These are phyloP conservation scores for Megatriorchis doriae DNA, from an alignment of 2,113 vertebrate species.

Conservation along the genomic window DNA sequence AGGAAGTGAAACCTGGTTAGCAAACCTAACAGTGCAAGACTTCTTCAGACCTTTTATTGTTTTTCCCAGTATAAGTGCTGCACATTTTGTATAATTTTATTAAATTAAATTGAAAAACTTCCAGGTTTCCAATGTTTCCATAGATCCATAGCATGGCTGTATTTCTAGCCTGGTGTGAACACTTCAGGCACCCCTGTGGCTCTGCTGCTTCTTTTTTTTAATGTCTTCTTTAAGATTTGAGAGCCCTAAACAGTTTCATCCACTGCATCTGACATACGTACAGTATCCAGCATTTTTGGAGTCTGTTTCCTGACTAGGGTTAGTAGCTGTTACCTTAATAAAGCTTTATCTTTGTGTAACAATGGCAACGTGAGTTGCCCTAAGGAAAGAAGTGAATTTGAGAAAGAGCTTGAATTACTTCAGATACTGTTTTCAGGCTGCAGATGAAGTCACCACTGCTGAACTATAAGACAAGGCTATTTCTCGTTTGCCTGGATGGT, in stretches of 20 bases:
- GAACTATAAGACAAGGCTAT: neutral
- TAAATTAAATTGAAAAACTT: neutral
- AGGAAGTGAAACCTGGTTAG: constrained; percentile 18
- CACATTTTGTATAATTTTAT: neutral
- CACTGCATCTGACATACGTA: neutral
- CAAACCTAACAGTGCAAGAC: neutral
- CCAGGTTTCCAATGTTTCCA: neutral
- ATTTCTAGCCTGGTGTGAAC: neutral
- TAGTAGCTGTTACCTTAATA: neutral
- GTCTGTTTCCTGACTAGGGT: neutral
- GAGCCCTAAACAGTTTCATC: neutral
- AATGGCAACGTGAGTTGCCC: neutral
- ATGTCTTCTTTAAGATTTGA: neutral
- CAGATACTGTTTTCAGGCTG: neutral
- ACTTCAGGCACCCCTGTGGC: neutral
- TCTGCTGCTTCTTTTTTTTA: neutral
- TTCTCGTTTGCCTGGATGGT: neutral
- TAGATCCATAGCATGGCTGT: fast-evolving
- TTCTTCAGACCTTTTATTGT: neutral
- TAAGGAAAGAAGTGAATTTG: neutral
- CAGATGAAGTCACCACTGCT: neutral
- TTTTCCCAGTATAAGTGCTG: neutral
- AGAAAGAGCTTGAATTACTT: neutral
- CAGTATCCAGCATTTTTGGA: neutral
- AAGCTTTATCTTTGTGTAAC: neutral